Conservation (phyloP, 2,888 invertebrate genomes). For the Archips xylosteana region DNA sequence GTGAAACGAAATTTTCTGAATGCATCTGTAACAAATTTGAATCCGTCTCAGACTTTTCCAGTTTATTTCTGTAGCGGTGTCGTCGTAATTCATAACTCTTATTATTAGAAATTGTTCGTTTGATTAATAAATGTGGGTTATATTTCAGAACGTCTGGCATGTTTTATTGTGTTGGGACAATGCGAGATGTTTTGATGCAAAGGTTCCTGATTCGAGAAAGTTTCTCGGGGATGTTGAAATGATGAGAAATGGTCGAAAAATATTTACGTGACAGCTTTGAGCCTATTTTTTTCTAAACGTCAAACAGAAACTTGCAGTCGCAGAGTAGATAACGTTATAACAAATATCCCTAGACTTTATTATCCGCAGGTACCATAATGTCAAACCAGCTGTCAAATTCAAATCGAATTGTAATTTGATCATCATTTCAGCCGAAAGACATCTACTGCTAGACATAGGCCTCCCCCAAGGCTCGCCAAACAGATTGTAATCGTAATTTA, state of each 20-base stretch:
- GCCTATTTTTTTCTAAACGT: neutral
- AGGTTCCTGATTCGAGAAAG: neutral
- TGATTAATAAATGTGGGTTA: conserved; percentile 28
- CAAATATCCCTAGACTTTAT: no score
- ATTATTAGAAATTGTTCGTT: conserved; percentile 29
- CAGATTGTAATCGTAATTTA: no score
- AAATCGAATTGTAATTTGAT: no score
- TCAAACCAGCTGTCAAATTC: no score
- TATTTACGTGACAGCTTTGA: neutral
- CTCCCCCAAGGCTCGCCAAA: no score
- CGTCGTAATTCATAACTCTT: conserved; percentile 31
- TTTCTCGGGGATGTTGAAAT: neutral
- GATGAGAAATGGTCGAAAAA: neutral
- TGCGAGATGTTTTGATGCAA: conserved; percentile 19
- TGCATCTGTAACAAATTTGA: conserved; percentile 5
- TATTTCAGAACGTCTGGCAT: conserved; percentile 18
- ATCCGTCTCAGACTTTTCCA: conserved; percentile 5
- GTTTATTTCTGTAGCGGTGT: conserved; percentile 16
- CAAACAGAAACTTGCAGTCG: no score
- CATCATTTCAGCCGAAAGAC: no score
- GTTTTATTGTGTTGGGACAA: conserved; percentile 34
- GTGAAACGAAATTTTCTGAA: conserved; percentile 16
- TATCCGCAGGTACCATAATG: no score
- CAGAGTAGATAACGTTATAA: no score
- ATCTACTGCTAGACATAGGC: no score